Base-by-base conservation (phyloP, 2,113 vertebrate genomes). In the Elephantulus edwardii region DNA sequence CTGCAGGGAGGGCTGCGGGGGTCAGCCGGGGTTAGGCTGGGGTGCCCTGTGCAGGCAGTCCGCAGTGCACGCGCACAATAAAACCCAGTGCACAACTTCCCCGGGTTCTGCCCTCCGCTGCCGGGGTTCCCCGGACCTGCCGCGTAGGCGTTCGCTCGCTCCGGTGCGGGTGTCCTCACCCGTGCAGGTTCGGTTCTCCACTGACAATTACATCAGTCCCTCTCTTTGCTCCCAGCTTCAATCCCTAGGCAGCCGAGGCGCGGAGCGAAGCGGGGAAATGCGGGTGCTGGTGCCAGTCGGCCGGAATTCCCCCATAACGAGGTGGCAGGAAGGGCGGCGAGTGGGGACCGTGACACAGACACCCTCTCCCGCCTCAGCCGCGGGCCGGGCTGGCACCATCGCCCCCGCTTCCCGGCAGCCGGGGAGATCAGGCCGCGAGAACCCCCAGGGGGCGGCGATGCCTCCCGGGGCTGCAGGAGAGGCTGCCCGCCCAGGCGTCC, bases 161-260 rank as follows among this genome's bases (percentile, higher is more conserved):
- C 84, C 0, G 86, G 88, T 80, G 86, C 75, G 68, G 76, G 83
- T 62, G 62, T 89, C 75, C 62, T 75, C 83, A 14, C 74, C 56
- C 56, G 78, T 93, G 80, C 89, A 5, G 81, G 82, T 80, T 91
- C 71, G 77, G 78, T 88, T 85, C 91, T 89, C 72, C 66, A 50
- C 91, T 62, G 89, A 90, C 95, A 89, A 96, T 96, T 87, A 96
- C 96, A 96, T 95, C 96, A 95, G 94, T 87, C 78, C 76, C 80
- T 42, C 77, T 44, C 79, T 72, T 24, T 0, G 84, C 80, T 72
- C 91, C n/a, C 80, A 38, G 94, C 94, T 87, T 86, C 91, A 46
- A 81, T 66, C 82, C 84, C 68, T 70, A 46, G 71, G 60, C 95
- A 70, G 91, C 52, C 91, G n/a, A 81, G 58, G 60, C n/a, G n/a